Evolutionary conservation across 2,888 invertebrate species (phyloP).

Genomic region (Podotricha telesiphe): DNA sequence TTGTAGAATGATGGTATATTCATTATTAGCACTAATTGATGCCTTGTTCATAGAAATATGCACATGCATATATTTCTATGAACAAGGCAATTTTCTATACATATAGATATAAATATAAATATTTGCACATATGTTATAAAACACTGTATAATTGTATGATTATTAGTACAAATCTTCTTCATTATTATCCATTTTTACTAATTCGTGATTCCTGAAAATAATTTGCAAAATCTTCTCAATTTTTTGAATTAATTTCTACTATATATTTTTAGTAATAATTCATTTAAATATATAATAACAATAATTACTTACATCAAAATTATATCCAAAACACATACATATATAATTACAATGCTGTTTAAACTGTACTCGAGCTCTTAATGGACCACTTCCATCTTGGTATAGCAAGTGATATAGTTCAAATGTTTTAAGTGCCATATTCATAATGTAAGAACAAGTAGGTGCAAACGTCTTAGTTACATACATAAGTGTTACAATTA

Average conservation of each 20-base stretch:
- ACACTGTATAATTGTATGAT: too few species aligned
- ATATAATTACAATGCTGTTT: neutral
- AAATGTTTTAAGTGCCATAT: conserved; percentile 40
- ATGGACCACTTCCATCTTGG: conserved; percentile 29
- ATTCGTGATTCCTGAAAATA: too few species aligned
- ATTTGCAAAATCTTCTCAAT: too few species aligned
- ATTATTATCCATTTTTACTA: too few species aligned
- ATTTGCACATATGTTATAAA: too few species aligned
- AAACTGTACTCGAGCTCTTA: conserved; percentile 17
- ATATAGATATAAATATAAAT: too few species aligned
- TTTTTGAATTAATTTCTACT: too few species aligned
- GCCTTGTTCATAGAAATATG: conserved; percentile 17
- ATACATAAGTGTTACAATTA: conserved; percentile 32
- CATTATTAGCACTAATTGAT: conserved; percentile 35
- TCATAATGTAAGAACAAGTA: conserved; percentile 33
- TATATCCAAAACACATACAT: neutral
- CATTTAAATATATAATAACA: neutral
- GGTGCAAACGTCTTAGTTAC: conserved; percentile 32
- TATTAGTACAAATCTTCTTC: too few species aligned
- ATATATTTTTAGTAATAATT: neutral
- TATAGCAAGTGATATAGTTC: conserved; percentile 21
- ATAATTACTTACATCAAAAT: neutral
- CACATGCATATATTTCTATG: neutral
- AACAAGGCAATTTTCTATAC: too few species aligned
- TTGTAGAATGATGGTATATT: conserved; percentile 47